Percentiles rank a stretch among this genome's conserved stretches.
These are phyloP conservation scores for Micropoecilia bifurca DNA, from an alignment of 2,797 vertebrate genomes.

Conservation along the genomic window DNA sequence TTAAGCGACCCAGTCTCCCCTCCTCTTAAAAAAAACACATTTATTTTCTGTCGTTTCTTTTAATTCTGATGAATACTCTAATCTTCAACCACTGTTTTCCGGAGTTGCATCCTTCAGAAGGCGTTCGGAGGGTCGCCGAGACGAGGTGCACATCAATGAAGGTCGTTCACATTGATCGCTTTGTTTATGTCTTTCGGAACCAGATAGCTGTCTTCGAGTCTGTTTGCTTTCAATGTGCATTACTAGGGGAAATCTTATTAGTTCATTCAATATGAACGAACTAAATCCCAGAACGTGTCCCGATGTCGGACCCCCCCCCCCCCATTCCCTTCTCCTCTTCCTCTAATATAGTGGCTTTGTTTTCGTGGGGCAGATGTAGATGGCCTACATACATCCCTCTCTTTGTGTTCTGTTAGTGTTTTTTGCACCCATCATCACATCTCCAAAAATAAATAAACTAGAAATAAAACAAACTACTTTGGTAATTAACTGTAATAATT, in stretches of 20 bases:
- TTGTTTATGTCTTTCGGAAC: conserved; percentile 49
- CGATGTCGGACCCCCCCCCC: conserved; percentile 30
- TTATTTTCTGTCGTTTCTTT: neutral
- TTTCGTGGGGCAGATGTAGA: conserved; percentile 74
- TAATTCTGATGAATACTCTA: neutral
- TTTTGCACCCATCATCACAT: conserved; percentile 59
- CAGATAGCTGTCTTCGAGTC: conserved; percentile 3
- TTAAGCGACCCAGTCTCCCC: conserved; percentile 33
- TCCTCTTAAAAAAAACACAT: conserved; percentile 6
- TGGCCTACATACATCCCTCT: conserved; percentile 72
- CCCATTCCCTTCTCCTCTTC: too few species aligned
- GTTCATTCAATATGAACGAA: conserved; percentile 10
- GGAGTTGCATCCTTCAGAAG: conserved; percentile 40
- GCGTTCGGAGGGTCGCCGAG: conserved; percentile 36
- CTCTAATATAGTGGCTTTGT: conserved; percentile 67
- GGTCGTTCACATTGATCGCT: conserved; percentile 60
- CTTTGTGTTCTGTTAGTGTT: conserved; percentile 72
- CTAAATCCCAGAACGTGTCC: conserved; percentile 22
- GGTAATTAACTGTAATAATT: conserved; percentile 1
- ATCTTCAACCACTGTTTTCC: conserved; percentile 1
- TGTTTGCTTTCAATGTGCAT: neutral
- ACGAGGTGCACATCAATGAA: conserved; percentile 68
- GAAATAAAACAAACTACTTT: conserved; percentile 27
- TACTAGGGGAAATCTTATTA: neutral
- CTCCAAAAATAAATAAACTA: neutral